Conservation (phyloP, 1,140 invertebrate genomes). For the Drosophila leontia region DNA sequence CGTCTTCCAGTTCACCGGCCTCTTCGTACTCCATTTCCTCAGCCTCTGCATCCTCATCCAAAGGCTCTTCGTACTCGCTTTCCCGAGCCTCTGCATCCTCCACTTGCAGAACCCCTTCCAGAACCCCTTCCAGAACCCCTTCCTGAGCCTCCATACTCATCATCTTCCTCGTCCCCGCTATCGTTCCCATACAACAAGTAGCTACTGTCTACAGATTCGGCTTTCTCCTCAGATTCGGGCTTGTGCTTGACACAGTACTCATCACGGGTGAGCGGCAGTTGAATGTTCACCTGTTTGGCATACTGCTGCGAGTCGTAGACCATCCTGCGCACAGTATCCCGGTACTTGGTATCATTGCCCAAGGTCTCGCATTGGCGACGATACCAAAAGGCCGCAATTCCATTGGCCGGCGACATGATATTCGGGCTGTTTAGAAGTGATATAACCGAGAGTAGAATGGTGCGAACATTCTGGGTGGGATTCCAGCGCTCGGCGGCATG, state of each 20-base stretch:
- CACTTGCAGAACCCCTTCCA: background rate
- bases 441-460: conserved; percentile 98
- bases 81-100: background rate
- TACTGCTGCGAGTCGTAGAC: background rate
- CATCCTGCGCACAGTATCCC: background rate
- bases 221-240: background rate
- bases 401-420: conserved; percentile 99
- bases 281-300: background rate
- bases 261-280: background rate
- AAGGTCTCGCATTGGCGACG: conserved; percentile 96
- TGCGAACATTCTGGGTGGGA: conserved; percentile 99
- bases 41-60: too few relatives aligned
- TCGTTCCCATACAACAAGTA: background rate
- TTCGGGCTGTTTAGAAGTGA: conserved; percentile 99
- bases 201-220: background rate
- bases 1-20: too few relatives aligned
- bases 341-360: background rate
- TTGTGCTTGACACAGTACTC: background rate
- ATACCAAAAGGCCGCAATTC: conserved; percentile 99
- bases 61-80: accelerated
- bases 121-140: background rate
- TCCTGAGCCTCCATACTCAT: too few relatives aligned
- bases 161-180: background rate
- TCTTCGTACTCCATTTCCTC: too few relatives aligned
- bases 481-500: conserved; percentile 99